A percentile compares a stretch with the other conserved stretches of the same genome.
These are phyloP conservation scores for Corydoras maculifer DNA, from an alignment of 2,113 vertebrate genomes.

Conservation along the genomic window DNA sequence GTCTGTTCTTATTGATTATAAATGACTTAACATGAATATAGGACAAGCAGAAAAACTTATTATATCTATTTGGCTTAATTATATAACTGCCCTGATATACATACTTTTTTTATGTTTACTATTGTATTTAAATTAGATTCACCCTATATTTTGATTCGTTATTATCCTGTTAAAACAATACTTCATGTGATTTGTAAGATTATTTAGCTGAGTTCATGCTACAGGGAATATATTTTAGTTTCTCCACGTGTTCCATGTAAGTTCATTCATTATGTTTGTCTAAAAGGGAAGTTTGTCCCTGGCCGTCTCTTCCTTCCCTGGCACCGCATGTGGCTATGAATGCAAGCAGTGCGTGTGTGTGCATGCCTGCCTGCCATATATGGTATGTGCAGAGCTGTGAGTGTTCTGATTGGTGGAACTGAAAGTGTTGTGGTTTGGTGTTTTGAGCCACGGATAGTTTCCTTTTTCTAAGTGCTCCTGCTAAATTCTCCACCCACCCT, in stretches of 20 bases:
- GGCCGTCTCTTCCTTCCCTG: neutral
- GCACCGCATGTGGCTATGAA: slow-evolving; percentile 40
- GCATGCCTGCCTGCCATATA: neutral
- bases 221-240: neutral
- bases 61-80: neutral
- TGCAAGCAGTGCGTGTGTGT: slow-evolving; percentile 40
- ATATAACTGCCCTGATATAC: too few relatives aligned
- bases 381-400: neutral
- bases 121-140: too few relatives aligned
- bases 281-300: neutral
- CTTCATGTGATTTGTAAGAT: too few relatives aligned
- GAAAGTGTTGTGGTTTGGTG: slow-evolving; percentile 28
- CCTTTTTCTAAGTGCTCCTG: neutral
- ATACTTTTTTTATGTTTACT: too few relatives aligned
- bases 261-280: neutral
- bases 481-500: neutral
- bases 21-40: too few relatives aligned
- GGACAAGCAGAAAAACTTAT: neutral
- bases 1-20: too few relatives aligned
- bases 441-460: slow-evolving; percentile 45
- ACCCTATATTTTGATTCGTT: too few relatives aligned
- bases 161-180: too few relatives aligned
- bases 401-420: neutral
- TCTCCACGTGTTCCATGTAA: neutral
- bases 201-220: neutral